Conservation (phyloP, 2,888 invertebrate species). For the Ferdinandea cuprea region DNA sequence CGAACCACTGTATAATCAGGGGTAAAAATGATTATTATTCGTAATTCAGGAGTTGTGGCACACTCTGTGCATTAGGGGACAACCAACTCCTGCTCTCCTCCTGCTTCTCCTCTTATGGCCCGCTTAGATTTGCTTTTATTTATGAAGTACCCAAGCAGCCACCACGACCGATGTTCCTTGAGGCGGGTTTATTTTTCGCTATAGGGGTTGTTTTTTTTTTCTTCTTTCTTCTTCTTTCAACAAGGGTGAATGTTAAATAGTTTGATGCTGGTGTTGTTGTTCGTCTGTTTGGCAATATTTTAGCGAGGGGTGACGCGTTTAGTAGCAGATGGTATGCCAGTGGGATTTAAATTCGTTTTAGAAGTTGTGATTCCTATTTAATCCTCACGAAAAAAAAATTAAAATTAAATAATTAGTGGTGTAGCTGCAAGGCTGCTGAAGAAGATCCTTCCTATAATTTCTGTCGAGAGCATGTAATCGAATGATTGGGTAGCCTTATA, state of each 20-base stretch:
- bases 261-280: constrained; percentile 15
- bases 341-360: constrained; percentile 48
- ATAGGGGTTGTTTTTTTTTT: constrained; percentile 34
- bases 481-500: constrained; percentile 5
- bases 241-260: constrained; percentile 61
- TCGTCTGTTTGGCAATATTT: constrained; percentile 27
- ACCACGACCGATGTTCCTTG: constrained; percentile 15
- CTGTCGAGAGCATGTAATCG: constrained; percentile 25
- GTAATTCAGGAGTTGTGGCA: constrained; percentile 71
- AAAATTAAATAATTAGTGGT: constrained; percentile 54
- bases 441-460: too few species aligned
- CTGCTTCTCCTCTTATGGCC: constrained; percentile 1
- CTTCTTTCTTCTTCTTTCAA: constrained; percentile 24
- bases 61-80: constrained; percentile 48
- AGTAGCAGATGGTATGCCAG: constrained; percentile 60
- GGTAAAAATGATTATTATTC: constrained; percentile 73
- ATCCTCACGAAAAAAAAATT: constrained; percentile 12
- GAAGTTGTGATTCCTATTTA: constrained; percentile 46
- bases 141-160: constrained; percentile 65
- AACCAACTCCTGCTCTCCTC: too few species aligned
- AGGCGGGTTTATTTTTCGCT: constrained; percentile 18
- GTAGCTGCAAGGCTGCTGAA: constrained; percentile 19
- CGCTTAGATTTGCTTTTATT: constrained; percentile 63
- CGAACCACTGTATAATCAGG: constrained; percentile 69
- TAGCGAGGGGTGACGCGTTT: constrained; percentile 20